Evolutionary conservation across 2,797 vertebrate genomes (phyloP), one percentile per base, ranked within the genome.

Genomic region (Sebastes baramenuke): DNA sequence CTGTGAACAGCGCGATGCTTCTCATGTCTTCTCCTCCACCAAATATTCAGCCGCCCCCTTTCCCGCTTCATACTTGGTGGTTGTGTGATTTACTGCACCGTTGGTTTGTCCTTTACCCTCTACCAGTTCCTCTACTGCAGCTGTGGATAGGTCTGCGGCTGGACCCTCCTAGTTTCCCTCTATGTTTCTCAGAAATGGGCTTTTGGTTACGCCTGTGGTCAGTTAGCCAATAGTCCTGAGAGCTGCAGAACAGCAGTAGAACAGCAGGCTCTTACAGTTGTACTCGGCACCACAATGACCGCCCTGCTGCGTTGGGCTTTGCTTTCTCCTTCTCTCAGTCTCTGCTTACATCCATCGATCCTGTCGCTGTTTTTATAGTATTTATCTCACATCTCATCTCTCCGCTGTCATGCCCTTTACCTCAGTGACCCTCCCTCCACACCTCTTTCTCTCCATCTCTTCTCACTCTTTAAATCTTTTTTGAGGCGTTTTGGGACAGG

Each of bases 101-200:
- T 49, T 49, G 69, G 66, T 90, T 86, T 87, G 82, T 82, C 77
- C 67, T 79, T 67, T 58, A 32, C 49, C 67, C 72, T 67, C 8
- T 67, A 79, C 76, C 78, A 72, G 83, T 82, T 88, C 80, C 80
- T 4, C 61, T 82, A 2, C 54, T 76, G 68, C 78, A 87, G 85
- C 85, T 86, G 84, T 75, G 71, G 70, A 79, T 36, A 70, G 71
- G 30, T 69, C 58, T 88, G 86, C 3, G 71, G 84, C 61, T 20
- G 67, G 74, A 83, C 59, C 82, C 60, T 91, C 82, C 87, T 78
- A 70, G 72, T 87, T 88, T 81, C 38, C 80, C 79, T 87, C 72
- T 60, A 36, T 75, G 73, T 90, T 92, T 91, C 87, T 88, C 82
- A 87, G 83, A 93, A 90, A 74, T 71, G 30, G n/a, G 38, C 69